Base-by-base conservation (phyloP, 2,797 vertebrate genomes). In the Alectoris magna region DNA sequence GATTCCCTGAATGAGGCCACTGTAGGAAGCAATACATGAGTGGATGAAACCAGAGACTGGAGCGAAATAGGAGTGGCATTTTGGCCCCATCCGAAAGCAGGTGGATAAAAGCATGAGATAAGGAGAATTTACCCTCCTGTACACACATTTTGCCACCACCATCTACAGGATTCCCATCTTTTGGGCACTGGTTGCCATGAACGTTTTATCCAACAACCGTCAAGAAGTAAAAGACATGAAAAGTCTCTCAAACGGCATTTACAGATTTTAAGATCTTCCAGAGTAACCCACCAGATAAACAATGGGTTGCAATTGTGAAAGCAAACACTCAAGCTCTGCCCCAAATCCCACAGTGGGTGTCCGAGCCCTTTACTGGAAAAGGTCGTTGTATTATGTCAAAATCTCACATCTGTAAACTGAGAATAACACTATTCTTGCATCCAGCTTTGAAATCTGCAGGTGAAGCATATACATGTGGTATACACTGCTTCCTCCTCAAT, bases 401-500 rank as follows among this genome's bases (percentile, higher is more conserved):
- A 29, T 78, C 90, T 86, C 58, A 56, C 36, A 67, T 39, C 23
- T 72, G 38, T 86, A 70, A 95, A 67, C 17, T 1, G 6, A 60
- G 19, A 79, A 76, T 43, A 76, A n/a, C 10, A 8, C 38, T 80
- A 13, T 8, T 66, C 24, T 55, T 83, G 43, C 69, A 83, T 41
- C 18, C 34, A 59, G 70, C 51, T 89, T 93, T 44, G 58, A 66
- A 80, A 72, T 34, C 34, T 69, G 53, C 84, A 83, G 77, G 67
- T 49, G 63, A 91, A 75, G 36, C n/a, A 66, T 0, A 0, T 27
- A 3, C 8, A 29, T 3, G 9, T 53, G 11, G 13, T 59, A 16
- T 34, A 72, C 16, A 36, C 23, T 59, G n/a, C 77, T 78, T 48
- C 56, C 44, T 49, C 31, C 38, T 67, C 13, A 19, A 36, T 48